Percentiles rank a stretch among this genome's conserved stretches.
These are phyloP conservation scores for Channallabes apus DNA, from an alignment of 2,797 vertebrate genomes.

Conservation along the genomic window DNA sequence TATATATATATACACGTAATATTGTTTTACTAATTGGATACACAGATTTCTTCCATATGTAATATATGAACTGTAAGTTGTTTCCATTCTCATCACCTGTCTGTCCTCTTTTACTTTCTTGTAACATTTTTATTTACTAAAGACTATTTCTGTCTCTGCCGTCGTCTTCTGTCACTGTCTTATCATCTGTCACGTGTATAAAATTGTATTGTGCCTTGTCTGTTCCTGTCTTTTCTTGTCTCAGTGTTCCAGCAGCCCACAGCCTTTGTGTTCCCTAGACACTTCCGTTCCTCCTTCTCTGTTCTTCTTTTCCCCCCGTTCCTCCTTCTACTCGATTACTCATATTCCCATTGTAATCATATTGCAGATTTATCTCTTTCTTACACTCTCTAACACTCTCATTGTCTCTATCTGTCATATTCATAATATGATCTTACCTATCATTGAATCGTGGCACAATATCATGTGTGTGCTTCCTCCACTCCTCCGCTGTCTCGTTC, in stretches of 20 bases:
- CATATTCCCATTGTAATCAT: neutral
- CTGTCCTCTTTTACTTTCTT: neutral
- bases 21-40: neutral
- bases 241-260: slow-evolving; percentile 38
- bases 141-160: slow-evolving; percentile 1
- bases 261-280: slow-evolving; percentile 1
- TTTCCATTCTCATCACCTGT: neutral
- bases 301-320: slow-evolving; percentile 8
- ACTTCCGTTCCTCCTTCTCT: neutral
- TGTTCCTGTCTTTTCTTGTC: slow-evolving; percentile 50
- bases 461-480: slow-evolving; percentile 35
- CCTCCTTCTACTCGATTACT: neutral
- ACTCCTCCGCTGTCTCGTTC: slow-evolving; percentile 34
- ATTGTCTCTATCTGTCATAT: slow-evolving; percentile 4
- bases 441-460: slow-evolving; percentile 42
- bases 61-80: neutral
- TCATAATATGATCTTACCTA: neutral
- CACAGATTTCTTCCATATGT: neutral
- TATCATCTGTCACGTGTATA: slow-evolving; percentile 15
- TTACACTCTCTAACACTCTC: neutral
- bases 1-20: too few relatives aligned
- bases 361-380: neutral
- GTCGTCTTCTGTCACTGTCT: neutral
- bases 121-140: neutral
- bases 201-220: slow-evolving; percentile 34